Evolutionary conservation across 2,113 vertebrate species (phyloP).

Genomic region (Meles meles): DNA sequence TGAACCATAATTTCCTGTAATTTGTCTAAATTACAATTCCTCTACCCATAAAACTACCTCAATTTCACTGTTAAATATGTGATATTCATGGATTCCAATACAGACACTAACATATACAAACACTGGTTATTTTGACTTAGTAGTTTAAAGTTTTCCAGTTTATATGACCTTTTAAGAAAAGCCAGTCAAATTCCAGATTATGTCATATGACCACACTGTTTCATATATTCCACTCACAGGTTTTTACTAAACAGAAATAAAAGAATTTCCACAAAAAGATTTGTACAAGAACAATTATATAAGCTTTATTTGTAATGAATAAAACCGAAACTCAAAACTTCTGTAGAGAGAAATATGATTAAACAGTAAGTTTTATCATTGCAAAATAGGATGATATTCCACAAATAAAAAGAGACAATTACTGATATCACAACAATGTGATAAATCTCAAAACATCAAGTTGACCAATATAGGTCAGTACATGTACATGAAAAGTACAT

Average conservation of each 20-base stretch:
- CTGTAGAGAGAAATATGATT: not conserved
- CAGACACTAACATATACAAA: not conserved
- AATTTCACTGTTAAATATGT: not conserved
- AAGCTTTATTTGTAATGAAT: not conserved
- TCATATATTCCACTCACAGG: not conserved
- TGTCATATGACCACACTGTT: not conserved
- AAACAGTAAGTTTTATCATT: not conserved
- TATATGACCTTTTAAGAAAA: not conserved
- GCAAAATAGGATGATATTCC: not conserved
- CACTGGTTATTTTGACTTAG: not conserved
- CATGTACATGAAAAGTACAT: not conserved
- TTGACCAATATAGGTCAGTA: not conserved
- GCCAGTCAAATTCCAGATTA: not conserved
- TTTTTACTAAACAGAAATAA: not conserved
- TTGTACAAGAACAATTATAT: not conserved
- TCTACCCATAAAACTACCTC: not conserved
- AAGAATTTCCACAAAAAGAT: not conserved
- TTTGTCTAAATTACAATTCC: not conserved
- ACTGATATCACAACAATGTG: not conserved
- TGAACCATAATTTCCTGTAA: not conserved
- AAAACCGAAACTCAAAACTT: not conserved
- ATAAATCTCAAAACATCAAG: not conserved
- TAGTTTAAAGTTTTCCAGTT: not conserved
- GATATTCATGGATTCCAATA: not conserved
- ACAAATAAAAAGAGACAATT: not conserved